These are phyloP conservation scores for Guaruba guarouba DNA, from an alignment of 2,113 vertebrate genomes.

Conservation along the genomic window DNA sequence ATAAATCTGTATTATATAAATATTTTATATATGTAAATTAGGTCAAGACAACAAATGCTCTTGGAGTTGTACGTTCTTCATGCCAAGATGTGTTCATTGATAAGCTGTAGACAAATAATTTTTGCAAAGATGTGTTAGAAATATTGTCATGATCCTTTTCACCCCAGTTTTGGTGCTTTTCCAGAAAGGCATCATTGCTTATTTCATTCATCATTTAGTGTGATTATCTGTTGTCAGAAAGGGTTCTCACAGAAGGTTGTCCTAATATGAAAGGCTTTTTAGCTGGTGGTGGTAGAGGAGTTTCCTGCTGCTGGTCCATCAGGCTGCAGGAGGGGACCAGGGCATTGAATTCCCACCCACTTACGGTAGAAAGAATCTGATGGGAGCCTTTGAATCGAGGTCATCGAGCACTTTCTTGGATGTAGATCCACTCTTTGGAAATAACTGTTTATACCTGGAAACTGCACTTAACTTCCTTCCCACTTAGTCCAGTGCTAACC, in stretches of 20 bases:
- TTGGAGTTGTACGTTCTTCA: not conserved
- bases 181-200: not conserved
- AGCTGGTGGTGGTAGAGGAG: not conserved
- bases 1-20: not conserved
- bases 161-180: not conserved
- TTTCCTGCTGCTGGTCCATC: not conserved
- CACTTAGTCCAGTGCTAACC: not conserved
- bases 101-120: not conserved
- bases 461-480: not conserved
- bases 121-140: not conserved
- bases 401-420: not conserved
- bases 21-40: not conserved
- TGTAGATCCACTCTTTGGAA: not conserved
- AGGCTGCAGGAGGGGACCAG: not conserved
- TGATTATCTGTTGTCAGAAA: not conserved
- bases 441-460: not conserved
- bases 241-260: not conserved
- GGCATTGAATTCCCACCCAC: not conserved
- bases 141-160: not conserved
- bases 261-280: not conserved
- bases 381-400: fast-evolving
- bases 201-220: not conserved
- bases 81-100: not conserved
- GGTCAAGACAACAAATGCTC: not conserved
- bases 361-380: fast-evolving